Evolutionary conservation across 2,888 invertebrate genomes (phyloP), one percentile per base, ranked within the genome.

Genomic region (Morpho achilles): DNA sequence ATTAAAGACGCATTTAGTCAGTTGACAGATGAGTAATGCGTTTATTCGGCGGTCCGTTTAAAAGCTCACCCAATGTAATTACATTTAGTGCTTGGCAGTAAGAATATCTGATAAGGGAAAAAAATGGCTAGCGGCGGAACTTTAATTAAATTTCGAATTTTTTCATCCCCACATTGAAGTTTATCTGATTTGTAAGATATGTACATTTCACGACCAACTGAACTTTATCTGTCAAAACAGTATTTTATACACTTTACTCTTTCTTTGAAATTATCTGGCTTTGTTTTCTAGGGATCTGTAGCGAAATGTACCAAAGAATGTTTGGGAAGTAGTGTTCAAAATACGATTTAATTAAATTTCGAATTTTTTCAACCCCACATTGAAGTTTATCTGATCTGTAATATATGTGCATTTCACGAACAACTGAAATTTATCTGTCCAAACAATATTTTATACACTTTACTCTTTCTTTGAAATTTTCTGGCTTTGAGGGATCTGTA

Each of bases 61-160:
- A 76, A 84, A 80, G 75, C 74, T 72, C 72, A 71, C 72, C 64
- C 74, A 69, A 72, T 79, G 82, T 82, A 86, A 86, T 87, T 85
- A 87, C 84, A 82, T 79, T 75, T 74, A 79, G 83, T 80, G 75
- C 77, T 83, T 81, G 82, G 82, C 82, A 74, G 74, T 73, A 71
- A 72, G 74, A 76, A 71, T 76, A 85, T 87, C 85, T 82, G 88
- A 87, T 88, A 88, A 84, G 76, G 68, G 69, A 72, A 78, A 82
- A 78, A 82, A 86, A 82, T 68, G 71, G 73, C 75, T 74, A 75
- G 73, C 76, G 73, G 72, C 78, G 76, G 77, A 76, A 75, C 75
- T 81, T 85, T 83, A 87, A 87, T 87, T 84, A 82, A 87, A 87
- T 77, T 75, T 77, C 65, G 73, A 74, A 72, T 79, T 77, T 80